phyloP scores from a whole-genome alignment of 2,888 invertebrate species.

The Flexamia atlantica region DNA sequence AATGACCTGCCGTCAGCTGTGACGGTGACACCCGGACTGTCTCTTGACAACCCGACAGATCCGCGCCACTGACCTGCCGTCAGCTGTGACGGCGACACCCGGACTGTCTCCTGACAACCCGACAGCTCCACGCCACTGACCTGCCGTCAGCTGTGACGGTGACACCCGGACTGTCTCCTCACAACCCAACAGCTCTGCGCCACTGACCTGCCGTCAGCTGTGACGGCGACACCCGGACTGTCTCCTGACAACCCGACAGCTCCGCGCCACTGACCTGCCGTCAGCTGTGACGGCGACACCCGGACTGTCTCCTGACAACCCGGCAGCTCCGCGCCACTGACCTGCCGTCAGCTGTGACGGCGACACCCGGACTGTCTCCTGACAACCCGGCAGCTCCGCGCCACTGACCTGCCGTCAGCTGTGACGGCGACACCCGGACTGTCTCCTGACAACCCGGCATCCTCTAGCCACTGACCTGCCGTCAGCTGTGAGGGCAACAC shows the following conservation, averaged over 20 bases:
- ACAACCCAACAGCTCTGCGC: too few species aligned
- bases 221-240: too few species aligned
- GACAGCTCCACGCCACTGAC: not conserved
- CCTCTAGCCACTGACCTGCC: not conserved
- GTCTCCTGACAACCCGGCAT: not conserved
- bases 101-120: too few species aligned
- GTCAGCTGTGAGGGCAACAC: too few species aligned
- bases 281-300: not conserved
- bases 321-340: too few species aligned
- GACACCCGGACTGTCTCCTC: not conserved
- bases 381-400: too few species aligned
- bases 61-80: not conserved
- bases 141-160: not conserved
- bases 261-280: not conserved
- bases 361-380: too few species aligned
- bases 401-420: slow-evolving; percentile 4
- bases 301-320: not conserved
- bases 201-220: not conserved
- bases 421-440: not conserved
- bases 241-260: too few species aligned
- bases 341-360: not conserved
- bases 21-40: not conserved
- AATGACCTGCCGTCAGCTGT: not conserved
- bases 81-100: too few species aligned
- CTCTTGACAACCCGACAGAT: not conserved